Percentiles rank a stretch among this genome's conserved stretches.
These are phyloP conservation scores for Leucoptera coffeella DNA, from an alignment of 2,888 invertebrate species.

Conservation along the genomic window DNA sequence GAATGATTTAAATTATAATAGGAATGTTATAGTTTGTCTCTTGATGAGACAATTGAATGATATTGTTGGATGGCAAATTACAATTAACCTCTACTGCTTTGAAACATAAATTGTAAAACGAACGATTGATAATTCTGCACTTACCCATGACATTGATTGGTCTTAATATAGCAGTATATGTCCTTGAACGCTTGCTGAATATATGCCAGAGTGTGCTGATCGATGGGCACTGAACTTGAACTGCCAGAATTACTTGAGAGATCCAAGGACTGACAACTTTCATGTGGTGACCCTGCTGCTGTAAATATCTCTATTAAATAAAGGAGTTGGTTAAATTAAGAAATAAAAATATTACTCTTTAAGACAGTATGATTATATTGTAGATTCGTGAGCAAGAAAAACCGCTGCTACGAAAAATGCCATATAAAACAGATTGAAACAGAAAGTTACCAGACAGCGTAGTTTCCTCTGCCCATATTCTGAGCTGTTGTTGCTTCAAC, in stretches of 20 bases:
- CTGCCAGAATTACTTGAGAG: constrained; percentile 32
- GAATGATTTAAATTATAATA: neutral
- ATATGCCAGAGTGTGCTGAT: constrained; percentile 37
- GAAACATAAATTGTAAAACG: neutral
- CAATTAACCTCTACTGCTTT: neutral
- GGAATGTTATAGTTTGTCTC: neutral
- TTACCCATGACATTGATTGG: constrained; percentile 39
- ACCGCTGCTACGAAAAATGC: too few relatives aligned
- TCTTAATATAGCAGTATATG: constrained; percentile 38
- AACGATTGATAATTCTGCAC: constrained; percentile 6
- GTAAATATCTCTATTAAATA: too few relatives aligned
- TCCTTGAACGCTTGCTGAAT: constrained; percentile 43
- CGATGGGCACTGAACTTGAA: constrained; percentile 34
- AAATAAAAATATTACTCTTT: too few relatives aligned
- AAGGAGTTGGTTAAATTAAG: too few relatives aligned
- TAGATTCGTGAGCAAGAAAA: too few relatives aligned
- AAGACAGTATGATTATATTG: too few relatives aligned
- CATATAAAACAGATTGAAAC: too few relatives aligned
- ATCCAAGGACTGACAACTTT: too few relatives aligned
- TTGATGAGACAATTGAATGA: neutral
- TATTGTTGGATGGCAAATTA: neutral
- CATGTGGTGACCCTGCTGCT: too few relatives aligned
- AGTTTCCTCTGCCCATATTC: constrained; percentile 25
- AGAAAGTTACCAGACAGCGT: constrained; percentile 33
- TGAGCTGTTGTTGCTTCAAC: constrained; percentile 36